Base-by-base conservation (phyloP, 2,113 vertebrate species). In the Marcusenius ussheri region DNA sequence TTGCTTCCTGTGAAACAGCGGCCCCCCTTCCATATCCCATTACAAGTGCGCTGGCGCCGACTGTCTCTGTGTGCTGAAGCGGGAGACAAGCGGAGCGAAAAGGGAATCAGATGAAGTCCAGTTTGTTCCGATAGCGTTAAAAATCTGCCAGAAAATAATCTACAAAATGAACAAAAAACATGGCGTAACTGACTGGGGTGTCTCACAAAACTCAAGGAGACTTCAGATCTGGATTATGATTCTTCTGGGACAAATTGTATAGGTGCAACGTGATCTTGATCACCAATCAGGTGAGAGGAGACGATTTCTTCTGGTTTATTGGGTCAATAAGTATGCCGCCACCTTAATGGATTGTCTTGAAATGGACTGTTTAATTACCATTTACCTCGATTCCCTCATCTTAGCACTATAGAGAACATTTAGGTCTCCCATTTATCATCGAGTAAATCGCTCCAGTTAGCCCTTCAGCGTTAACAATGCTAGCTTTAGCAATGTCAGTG, bases 321-420 rank as follows among this genome's bases (percentile, higher is more conserved):
- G 88, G 70, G 47, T 83, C 49, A 21, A 83, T 83, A 56, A 42
- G 46, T 89, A 35, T 77, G 74, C 74, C 19, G 19, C 50, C 88
- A 56, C 35, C 74, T 53, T 83, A 89, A 83, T 89, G 70, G 50
- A 83, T 83, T 89, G 49, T 89, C n/a, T 53, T 56, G 70, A 89
- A 53, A 42, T 39, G 17, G 31, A 45, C 74, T 53, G 5, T 83
- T 89, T 83, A 53, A 89, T 53, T 83, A 17, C 49, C 77, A 19
- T 47, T 89, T 70, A 50, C 46, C 66, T 50, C 24, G 13, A 24
- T 89, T 80, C 49, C 19, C 27, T 83, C 77, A 31, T 51, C 50
- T 56, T 49, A n/a, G n/a, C 21, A 45, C 27, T 10, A 35, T 19
- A 80, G 70, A 53, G n/a, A 89, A 74, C 49, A 31, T 39, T 83